Evolutionary conservation across 1,140 invertebrate genomes (phyloP).

Genomic region (Pissodes strobi): DNA sequence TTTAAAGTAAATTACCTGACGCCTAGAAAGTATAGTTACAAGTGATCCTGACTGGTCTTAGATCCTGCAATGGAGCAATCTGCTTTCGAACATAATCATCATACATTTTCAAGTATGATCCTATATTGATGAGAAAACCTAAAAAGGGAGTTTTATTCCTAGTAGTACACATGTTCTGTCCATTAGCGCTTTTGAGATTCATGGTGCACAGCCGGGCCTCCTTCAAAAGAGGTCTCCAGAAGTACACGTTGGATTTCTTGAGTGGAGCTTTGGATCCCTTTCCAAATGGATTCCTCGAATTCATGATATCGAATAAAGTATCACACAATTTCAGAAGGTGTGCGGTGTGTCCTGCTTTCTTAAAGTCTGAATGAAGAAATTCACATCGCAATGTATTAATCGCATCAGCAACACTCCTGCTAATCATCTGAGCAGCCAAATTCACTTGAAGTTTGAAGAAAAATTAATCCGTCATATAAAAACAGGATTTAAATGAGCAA

Average conservation of each 20-base stretch:
- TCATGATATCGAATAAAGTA: constrained; percentile 8
- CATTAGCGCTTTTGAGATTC: background rate
- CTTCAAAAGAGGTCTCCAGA: constrained; percentile 25
- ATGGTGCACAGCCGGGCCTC: background rate
- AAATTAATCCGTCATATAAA: too few species aligned
- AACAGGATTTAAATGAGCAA: too few species aligned
- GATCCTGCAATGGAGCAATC: background rate
- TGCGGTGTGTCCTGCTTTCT: background rate
- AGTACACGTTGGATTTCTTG: constrained; percentile 12
- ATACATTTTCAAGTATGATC: too few species aligned
- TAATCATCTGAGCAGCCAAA: too few species aligned
- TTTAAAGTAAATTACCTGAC: too few species aligned
- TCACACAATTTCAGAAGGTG: background rate
- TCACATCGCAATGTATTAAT: too few species aligned
- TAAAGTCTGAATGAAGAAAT: background rate
- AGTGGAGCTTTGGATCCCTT: constrained; percentile 42
- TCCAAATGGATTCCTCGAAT: constrained; percentile 21
- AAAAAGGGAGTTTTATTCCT: too few species aligned
- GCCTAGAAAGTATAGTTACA: too few species aligned
- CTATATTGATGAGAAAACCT: too few species aligned
- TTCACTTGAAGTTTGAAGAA: too few species aligned
- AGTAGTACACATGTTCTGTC: background rate
- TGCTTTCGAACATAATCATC: background rate
- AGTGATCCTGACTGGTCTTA: too few species aligned
- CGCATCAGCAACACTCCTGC: too few species aligned